Conservation (phyloP, 2,888 invertebrate genomes). For the Tetranychus truncatus region DNA sequence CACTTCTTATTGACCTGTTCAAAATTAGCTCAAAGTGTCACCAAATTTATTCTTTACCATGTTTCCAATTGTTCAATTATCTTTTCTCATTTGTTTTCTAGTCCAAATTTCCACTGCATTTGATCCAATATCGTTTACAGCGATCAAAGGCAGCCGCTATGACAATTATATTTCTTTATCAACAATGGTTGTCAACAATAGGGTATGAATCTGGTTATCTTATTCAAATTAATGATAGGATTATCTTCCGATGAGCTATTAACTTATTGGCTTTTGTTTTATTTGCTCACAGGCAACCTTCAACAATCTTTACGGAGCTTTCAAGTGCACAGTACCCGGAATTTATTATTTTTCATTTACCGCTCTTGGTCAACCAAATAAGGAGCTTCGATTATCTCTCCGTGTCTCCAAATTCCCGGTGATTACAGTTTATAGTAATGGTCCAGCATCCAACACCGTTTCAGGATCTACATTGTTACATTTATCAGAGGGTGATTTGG, state of each 20-base stretch:
- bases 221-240: background rate
- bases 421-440: conserved; percentile 12
- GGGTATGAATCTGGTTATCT: background rate
- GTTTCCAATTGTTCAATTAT: too few relatives aligned
- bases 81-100: too few relatives aligned
- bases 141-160: conserved; percentile 15
- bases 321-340: conserved; percentile 20
- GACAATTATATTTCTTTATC: conserved; percentile 15
- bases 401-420: conserved; percentile 17
- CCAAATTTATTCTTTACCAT: too few relatives aligned
- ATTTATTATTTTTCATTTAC: conserved; percentile 19
- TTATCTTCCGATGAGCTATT: background rate
- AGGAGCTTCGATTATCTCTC: conserved; percentile 15
- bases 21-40: too few relatives aligned
- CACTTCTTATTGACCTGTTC: too few relatives aligned
- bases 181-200: conserved; percentile 12
- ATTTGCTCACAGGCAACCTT: conserved; percentile 15
- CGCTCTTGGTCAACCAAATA: conserved; percentile 9
- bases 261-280: background rate
- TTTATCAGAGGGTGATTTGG: conserved; percentile 18
- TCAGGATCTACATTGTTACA: conserved; percentile 13
- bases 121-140: conserved; percentile 14
- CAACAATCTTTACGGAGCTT: conserved; percentile 16
- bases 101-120: background rate
- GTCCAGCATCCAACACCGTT: conserved; percentile 8